Percentiles rank a stretch among this genome's conserved stretches.
Evolutionary conservation across 2,888 invertebrate genomes (phyloP).

Genomic region (Phyllotreta striolata): DNA sequence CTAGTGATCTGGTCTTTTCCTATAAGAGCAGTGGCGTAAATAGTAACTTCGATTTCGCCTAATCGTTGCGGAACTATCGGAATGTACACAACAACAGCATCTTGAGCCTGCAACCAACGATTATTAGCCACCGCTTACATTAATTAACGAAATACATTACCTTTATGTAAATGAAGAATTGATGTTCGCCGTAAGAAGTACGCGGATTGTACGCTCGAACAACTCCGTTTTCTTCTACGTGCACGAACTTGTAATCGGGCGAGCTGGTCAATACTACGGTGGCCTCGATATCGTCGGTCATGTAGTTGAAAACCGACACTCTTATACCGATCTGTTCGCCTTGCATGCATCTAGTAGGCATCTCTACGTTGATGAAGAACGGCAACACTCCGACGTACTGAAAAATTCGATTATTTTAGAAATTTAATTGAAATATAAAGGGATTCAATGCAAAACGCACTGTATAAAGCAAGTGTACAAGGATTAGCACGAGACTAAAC

Average conservation of each 20-base stretch:
- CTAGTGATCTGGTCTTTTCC: slow-evolving; percentile 76
- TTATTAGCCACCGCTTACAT: not conserved
- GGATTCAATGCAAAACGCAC: too few species aligned
- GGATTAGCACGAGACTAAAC: too few species aligned
- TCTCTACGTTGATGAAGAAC: slow-evolving; percentile 95
- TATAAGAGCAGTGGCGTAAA: slow-evolving; percentile 79
- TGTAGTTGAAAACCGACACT: slow-evolving; percentile 94
- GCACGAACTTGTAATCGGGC: slow-evolving; percentile 88
- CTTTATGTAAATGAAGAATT: slow-evolving; percentile 87
- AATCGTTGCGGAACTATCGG: slow-evolving; percentile 87
- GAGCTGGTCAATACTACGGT: slow-evolving; percentile 87
- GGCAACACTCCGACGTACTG: slow-evolving; percentile 90
- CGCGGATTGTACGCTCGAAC: slow-evolving; percentile 89
- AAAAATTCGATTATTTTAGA: slow-evolving; percentile 30
- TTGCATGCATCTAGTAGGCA: slow-evolving; percentile 76
- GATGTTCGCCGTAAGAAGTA: slow-evolving; percentile 92
- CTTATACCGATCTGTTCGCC: slow-evolving; percentile 95
- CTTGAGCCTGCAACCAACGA: slow-evolving; percentile 66
- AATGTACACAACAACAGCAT: slow-evolving; percentile 83
- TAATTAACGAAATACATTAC: slow-evolving; percentile 36
- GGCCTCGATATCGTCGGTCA: slow-evolving; percentile 83
- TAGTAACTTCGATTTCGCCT: slow-evolving; percentile 77
- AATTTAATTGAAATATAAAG: slow-evolving; percentile 20
- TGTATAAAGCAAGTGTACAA: too few species aligned
- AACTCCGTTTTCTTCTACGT: slow-evolving; percentile 88